These are phyloP conservation scores for Stercorarius parasiticus DNA, from an alignment of 2,113 vertebrate genomes.

Conservation along the genomic window DNA sequence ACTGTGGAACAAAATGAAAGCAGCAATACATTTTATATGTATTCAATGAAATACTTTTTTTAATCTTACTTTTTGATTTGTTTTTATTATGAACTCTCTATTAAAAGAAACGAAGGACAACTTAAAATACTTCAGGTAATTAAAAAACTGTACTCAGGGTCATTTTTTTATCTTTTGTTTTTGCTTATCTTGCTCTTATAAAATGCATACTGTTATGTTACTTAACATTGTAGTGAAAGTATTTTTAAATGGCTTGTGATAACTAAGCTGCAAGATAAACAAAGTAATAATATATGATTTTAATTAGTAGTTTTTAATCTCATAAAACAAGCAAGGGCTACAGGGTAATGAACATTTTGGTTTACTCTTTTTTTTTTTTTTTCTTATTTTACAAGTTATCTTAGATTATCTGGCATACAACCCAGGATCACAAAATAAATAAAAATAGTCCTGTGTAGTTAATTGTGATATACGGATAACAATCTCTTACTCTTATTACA, in stretches of 20 bases:
- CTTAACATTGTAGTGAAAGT: slow-evolving; percentile 39
- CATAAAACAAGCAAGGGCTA: slow-evolving; percentile 17
- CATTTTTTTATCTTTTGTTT: slow-evolving; percentile 56
- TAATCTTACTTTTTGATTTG: slow-evolving; percentile 35
- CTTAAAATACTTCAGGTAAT: slow-evolving; percentile 60
- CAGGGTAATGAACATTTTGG: neutral
- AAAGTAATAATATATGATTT: neutral
- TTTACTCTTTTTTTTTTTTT: neutral
- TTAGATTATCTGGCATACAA: neutral
- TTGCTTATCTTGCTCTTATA: slow-evolving; percentile 68
- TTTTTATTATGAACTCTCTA: slow-evolving; percentile 27
- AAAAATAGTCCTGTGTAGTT: neutral
- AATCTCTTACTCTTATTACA: neutral
- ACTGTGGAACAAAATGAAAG: neutral
- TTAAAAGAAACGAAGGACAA: slow-evolving; percentile 34
- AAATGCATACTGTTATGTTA: slow-evolving; percentile 52
- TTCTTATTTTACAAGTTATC: neutral
- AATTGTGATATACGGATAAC: neutral
- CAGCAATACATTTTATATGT: neutral
- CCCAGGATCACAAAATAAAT: neutral
- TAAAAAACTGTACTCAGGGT: slow-evolving; percentile 63
- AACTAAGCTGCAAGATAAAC: slow-evolving; percentile 38
- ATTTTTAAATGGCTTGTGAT: slow-evolving; percentile 58
- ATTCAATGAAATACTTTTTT: neutral
- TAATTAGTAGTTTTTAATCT: slow-evolving; percentile 16